phyloP scores from a whole-genome alignment of 2,888 invertebrate species.

The Caenorhabditis panamensis region DNA sequence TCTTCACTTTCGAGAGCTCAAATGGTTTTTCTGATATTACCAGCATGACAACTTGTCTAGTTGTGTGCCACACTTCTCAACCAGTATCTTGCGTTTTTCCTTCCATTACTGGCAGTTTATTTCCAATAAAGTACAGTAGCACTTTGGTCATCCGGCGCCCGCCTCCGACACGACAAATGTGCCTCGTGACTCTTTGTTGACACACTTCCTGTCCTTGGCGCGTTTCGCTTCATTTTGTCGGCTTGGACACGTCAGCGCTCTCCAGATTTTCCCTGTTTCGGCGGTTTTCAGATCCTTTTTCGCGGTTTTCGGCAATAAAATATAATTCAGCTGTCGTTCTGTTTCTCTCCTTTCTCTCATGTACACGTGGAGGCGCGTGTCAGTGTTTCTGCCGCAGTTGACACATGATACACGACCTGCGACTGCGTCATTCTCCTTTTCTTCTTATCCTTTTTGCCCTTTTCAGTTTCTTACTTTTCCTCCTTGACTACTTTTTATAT shows the following conservation, averaged over 20 bases:
- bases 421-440: slow-evolving; percentile 20
- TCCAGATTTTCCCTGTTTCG: slow-evolving; percentile 17
- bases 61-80: no score
- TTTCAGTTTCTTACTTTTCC: slow-evolving; percentile 16
- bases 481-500: not conserved
- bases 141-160: not conserved
- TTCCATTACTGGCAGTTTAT: no score
- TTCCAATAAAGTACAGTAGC: not conserved
- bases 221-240: not conserved
- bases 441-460: slow-evolving; percentile 13
- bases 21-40: no score
- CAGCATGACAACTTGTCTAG: no score
- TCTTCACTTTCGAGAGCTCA: no score
- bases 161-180: not conserved
- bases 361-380: slow-evolving; percentile 62
- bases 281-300: not conserved
- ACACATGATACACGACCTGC: slow-evolving; percentile 37
- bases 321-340: slow-evolving; percentile 2
- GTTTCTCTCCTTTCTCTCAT: slow-evolving; percentile 27
- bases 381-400: not conserved
- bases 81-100: no score
- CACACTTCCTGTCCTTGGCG: slow-evolving; percentile 22
- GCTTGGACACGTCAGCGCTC: slow-evolving; percentile 55
- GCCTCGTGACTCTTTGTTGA: slow-evolving; percentile 11
- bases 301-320: slow-evolving; percentile 3